phyloP scores from a whole-genome alignment of 2,113 vertebrate species.

The Psephotus haematonotus region DNA sequence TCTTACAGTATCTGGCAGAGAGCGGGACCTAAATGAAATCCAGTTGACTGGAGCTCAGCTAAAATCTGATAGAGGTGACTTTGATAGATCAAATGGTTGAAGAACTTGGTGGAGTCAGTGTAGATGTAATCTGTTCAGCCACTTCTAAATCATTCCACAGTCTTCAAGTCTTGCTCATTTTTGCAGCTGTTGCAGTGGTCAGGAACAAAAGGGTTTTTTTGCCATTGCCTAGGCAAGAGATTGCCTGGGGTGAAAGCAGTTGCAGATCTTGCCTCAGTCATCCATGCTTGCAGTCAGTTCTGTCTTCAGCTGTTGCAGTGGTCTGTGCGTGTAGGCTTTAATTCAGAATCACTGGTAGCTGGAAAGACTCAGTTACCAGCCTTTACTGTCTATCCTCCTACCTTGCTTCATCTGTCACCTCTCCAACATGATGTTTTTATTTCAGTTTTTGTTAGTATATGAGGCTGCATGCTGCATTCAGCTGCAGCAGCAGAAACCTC shows the following conservation, averaged over 20 bases:
- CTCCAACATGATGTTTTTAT: not conserved
- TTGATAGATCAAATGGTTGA: constrained; percentile 17
- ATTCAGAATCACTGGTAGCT: not conserved
- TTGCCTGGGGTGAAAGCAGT: not conserved
- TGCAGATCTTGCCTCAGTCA: not conserved
- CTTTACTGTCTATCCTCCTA: not conserved
- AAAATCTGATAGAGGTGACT: constrained; percentile 43
- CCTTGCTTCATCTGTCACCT: not conserved
- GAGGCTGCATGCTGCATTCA: rapidly evolving
- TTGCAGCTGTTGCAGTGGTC: not conserved
- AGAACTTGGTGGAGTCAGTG: constrained; percentile 20
- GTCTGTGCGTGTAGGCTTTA: not conserved
- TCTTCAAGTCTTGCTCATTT: not conserved
- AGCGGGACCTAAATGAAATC: constrained; percentile 50
- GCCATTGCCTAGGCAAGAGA: not conserved
- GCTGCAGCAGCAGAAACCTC: not conserved
- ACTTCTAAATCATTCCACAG: not conserved
- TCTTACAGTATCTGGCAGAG: constrained; percentile 23
- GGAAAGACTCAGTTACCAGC: not conserved
- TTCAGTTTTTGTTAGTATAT: not conserved
- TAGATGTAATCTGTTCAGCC: constrained; percentile 14
- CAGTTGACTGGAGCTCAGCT: constrained; percentile 34
- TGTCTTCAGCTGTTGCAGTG: not conserved
- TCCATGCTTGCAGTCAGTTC: not conserved
- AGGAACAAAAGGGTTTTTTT: not conserved